Percentiles rank a stretch among this genome's conserved stretches.
These are phyloP conservation scores for Monopis laevigella DNA, from an alignment of 2,888 invertebrate species.

Conservation along the genomic window DNA sequence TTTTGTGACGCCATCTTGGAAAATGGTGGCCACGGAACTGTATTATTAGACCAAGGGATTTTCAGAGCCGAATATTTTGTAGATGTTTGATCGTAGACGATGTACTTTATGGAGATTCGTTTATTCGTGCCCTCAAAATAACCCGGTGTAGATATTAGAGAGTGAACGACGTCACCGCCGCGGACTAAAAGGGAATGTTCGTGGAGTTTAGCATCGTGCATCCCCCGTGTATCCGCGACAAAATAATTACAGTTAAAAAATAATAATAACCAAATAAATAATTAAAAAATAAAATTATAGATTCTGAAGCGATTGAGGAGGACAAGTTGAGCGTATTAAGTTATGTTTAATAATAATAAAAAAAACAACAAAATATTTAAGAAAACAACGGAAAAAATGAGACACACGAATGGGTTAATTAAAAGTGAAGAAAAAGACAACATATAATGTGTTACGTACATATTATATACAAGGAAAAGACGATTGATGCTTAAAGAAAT, in stretches of 20 bases:
- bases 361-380: slow-evolving; percentile 1
- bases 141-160: too few relatives aligned
- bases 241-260: slow-evolving; percentile 29
- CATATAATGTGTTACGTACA: neutral
- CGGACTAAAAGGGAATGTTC: too few relatives aligned
- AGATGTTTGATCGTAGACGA: too few relatives aligned
- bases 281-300: slow-evolving; percentile 30
- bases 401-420: slow-evolving; percentile 55
- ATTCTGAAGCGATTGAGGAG: slow-evolving; percentile 62
- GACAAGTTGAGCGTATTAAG: slow-evolving; percentile 49
- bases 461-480: too few relatives aligned
- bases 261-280: slow-evolving; percentile 30
- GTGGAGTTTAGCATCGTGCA: slow-evolving; percentile 63
- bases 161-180: too few relatives aligned
- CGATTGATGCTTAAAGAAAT: too few relatives aligned
- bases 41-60: too few relatives aligned
- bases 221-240: slow-evolving; percentile 63
- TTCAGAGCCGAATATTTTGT: too few relatives aligned
- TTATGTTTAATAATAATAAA: slow-evolving; percentile 2
- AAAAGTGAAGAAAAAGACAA: neutral
- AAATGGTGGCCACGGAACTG: too few relatives aligned
- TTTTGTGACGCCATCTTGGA: too few relatives aligned
- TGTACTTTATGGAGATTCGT: too few relatives aligned
- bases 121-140: too few relatives aligned
- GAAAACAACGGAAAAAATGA: slow-evolving; percentile 25